Base-by-base conservation (phyloP, 2,113 vertebrate species). In the Cnemophilus loriae region DNA sequence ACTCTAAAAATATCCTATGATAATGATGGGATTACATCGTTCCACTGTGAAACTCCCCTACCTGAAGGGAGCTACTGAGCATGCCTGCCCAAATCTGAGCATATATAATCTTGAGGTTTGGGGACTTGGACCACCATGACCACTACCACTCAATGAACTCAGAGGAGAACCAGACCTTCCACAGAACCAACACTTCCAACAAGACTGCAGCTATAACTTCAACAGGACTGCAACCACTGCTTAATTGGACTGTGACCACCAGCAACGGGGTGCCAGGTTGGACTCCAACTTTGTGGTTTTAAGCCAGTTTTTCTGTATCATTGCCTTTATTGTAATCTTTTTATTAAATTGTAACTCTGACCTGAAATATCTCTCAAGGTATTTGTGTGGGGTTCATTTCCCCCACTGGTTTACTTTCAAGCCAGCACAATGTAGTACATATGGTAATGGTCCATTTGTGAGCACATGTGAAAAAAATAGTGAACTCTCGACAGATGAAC, bases 161-260 rank as follows among this genome's bases (percentile, higher is more conserved):
- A 35, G 71, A 50, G 32, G 26, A 57, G 35, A 67, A 15, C 21
- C 21, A 22, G 44, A 42, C 7, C 24, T 65, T 86, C 35, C 16
- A 42, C 13, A 35, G 11, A 9, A 50, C 16, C 16, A 9, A 9
- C 0, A 0, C 37, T 50, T 67, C 35, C 4, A 7, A 42, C 26
- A 32, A 35, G 50, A 49, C 10, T 65, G 50, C 15, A 47, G 10
- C 23, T 23, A 39, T 16, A 23, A 24, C 23, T 55, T 39, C 27
- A 28, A 47, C 9, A 64, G n/a, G 49, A 55, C 5, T 28, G 5
- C 15, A 74, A 47, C 16, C 19, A 35, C 50, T n/a, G 30, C 60
- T 75, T 24, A 57, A 49, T 26, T 1, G 0, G 30, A 42, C 6
- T 35, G 35, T 0, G 0, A 41, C 13, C 30, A 56, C 8, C 42